Evolutionary conservation across 2,113 vertebrate species (phyloP).

Genomic region (Chionis minor): DNA sequence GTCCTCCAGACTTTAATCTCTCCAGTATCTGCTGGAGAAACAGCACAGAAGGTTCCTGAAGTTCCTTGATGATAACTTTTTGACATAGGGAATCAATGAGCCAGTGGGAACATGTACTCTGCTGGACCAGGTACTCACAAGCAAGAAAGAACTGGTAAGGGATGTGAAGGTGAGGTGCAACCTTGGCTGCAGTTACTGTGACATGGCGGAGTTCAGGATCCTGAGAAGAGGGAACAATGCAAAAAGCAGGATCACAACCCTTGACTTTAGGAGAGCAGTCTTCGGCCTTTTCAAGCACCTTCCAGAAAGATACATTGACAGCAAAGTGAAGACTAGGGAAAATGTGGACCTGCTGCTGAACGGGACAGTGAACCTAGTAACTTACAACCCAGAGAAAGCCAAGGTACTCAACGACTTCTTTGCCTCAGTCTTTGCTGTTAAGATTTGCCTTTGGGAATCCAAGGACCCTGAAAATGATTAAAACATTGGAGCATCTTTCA

Average conservation of each 20-base stretch:
- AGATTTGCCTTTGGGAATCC: background rate
- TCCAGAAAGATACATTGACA: background rate
- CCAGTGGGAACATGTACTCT: background rate
- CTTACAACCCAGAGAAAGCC: background rate
- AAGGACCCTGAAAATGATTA: background rate
- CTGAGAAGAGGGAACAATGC: background rate
- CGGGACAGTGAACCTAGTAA: background rate
- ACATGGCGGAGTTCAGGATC: background rate
- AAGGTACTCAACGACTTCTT: background rate
- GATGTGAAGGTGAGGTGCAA: background rate
- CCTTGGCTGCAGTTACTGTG: background rate
- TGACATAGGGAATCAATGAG: background rate
- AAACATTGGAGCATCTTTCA: background rate
- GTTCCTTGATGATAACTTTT: background rate
- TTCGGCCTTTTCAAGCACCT: background rate
- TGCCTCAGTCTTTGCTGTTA: background rate
- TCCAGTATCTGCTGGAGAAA: background rate
- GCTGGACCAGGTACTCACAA: background rate
- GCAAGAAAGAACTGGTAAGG: background rate
- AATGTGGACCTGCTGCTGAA: background rate
- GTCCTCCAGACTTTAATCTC: background rate
- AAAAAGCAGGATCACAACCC: background rate
- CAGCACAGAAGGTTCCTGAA: background rate
- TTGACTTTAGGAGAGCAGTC: background rate
- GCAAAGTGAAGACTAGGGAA: background rate